Percentiles rank a stretch among this genome's conserved stretches.
These are phyloP conservation scores for Apogon talboti DNA, from an alignment of 2,797 vertebrate species.

Conservation along the genomic window DNA sequence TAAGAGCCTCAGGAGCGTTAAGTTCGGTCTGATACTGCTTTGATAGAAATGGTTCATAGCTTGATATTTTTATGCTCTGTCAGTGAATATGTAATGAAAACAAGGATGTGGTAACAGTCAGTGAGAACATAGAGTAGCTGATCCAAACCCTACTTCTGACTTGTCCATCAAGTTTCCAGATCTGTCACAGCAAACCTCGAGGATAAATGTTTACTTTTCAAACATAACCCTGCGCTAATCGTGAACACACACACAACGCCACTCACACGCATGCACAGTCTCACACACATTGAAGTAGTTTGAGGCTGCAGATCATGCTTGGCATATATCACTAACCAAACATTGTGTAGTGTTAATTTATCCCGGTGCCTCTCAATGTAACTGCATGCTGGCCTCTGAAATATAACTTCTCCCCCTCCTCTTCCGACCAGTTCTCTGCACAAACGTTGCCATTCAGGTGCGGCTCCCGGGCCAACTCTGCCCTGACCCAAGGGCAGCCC, in stretches of 20 bases:
- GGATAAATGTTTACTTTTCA: slow-evolving; percentile 81
- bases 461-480: slow-evolving; percentile 42
- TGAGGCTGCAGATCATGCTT: slow-evolving; percentile 60
- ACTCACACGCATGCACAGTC: slow-evolving; percentile 4
- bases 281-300: slow-evolving; percentile 31
- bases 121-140: slow-evolving; percentile 29
- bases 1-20: slow-evolving; percentile 8
- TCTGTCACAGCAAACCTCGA: slow-evolving; percentile 61
- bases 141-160: slow-evolving; percentile 40
- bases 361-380: slow-evolving; percentile 51
- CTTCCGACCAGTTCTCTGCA: slow-evolving; percentile 42
- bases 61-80: slow-evolving; percentile 38
- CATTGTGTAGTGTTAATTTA: slow-evolving; percentile 75
- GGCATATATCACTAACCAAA: slow-evolving; percentile 77
- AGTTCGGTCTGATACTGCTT: slow-evolving; percentile 19
- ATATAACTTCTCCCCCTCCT: slow-evolving; percentile 48
- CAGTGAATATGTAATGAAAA: slow-evolving; percentile 44
- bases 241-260: slow-evolving; percentile 19
- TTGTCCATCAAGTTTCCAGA: slow-evolving; percentile 68
- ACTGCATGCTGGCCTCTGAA: slow-evolving; percentile 50
- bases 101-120: slow-evolving; percentile 30
- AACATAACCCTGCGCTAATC: slow-evolving; percentile 64
- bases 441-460: slow-evolving; percentile 74
- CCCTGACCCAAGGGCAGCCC: slow-evolving; percentile 62
- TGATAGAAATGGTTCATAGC: slow-evolving; percentile 42